Evolutionary conservation across 2,797 vertebrate species (phyloP), one percentile per base, ranked within the genome.

Genomic region (Characodon lateralis): DNA sequence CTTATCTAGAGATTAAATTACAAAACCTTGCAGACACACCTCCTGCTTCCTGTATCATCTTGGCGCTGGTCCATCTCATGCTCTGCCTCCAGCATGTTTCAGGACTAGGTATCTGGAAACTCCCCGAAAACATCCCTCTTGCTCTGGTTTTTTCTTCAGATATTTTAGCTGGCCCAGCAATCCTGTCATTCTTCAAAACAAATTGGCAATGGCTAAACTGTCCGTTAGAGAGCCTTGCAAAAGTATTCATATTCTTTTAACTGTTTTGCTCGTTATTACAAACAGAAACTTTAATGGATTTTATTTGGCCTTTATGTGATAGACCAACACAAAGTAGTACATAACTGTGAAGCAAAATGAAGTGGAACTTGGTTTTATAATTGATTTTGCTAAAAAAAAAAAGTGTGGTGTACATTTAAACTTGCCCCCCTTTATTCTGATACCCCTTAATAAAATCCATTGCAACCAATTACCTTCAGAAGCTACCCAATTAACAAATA

Each of bases 1-100:
- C 88, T 79, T 85, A 85, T 87, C 87, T 79, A 73, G 68, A 90
- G 89, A 90, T 91, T 83, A 84, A 91, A 89, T 92, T 86, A 91
- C 78, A 91, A 90, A 79, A 76, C 76, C 78, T 82, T 55, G 43
- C 74, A 86, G 83, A 89, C 83, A 76, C 79, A 72, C 74, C 78
- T 83, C 84, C 74, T 61, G 78, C 61, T 73, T 76, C 61, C 58
- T 80, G 79, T 48, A 76, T 83, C 78, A 76, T 89, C 76, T 82
- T 87, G 80, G 87, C 90, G 28, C 76, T 56, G 73, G 74, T 85
- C 86, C 86, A 83, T 73, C 78, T 81, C 80, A 51, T 50, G 78
- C 55, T 77, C 80, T 71, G 85, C 90, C 90, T 82, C 8, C 0
- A 83, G 87, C 81, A 59, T 7, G 72, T 85, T 78, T 58, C 78